Conservation (phyloP, 2,888 invertebrate genomes). For the Pediacus dermestoides region DNA sequence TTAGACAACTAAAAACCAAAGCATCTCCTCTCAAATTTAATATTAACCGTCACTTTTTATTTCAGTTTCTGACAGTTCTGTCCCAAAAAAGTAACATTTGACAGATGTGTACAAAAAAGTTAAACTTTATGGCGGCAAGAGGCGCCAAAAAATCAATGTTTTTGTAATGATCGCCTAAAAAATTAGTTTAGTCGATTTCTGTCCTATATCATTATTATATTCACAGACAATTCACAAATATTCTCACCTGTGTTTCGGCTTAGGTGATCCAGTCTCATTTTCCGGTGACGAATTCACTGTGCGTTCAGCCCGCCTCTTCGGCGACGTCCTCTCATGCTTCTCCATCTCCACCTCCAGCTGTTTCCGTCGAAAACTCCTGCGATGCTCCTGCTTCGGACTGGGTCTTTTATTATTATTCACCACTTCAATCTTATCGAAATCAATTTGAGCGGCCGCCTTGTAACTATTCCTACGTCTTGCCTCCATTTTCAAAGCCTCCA, state of each 20-base stretch:
- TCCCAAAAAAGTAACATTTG: no score
- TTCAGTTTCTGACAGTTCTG: no score
- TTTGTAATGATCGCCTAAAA: no score
- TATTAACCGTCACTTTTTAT: no score
- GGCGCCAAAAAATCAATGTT: no score
- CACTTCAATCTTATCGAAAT: slow-evolving; percentile 42
- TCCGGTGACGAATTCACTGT: slow-evolving; percentile 38
- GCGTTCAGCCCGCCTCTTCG: slow-evolving; percentile 39
- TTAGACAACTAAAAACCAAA: no score
- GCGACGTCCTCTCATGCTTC: slow-evolving; percentile 36
- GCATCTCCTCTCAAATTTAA: no score
- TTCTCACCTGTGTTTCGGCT: slow-evolving; percentile 43
- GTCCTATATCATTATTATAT: neutral
- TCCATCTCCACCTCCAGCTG: slow-evolving; percentile 38
- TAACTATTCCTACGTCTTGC: slow-evolving; percentile 45
- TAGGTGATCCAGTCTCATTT: slow-evolving; percentile 43
- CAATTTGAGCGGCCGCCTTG: slow-evolving; percentile 43
- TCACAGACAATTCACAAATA: neutral
- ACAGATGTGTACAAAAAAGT: no score
- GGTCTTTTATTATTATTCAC: slow-evolving; percentile 17
- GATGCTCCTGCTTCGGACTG: slow-evolving; percentile 33
- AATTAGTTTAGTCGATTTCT: no score
- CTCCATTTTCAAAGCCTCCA: slow-evolving; percentile 43
- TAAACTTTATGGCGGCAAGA: no score
- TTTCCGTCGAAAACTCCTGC: slow-evolving; percentile 35